Percentiles rank a stretch among this genome's conserved stretches.
Evolutionary conservation across 2,888 invertebrate genomes (phyloP).

Genomic region (Sisyra nigra): DNA sequence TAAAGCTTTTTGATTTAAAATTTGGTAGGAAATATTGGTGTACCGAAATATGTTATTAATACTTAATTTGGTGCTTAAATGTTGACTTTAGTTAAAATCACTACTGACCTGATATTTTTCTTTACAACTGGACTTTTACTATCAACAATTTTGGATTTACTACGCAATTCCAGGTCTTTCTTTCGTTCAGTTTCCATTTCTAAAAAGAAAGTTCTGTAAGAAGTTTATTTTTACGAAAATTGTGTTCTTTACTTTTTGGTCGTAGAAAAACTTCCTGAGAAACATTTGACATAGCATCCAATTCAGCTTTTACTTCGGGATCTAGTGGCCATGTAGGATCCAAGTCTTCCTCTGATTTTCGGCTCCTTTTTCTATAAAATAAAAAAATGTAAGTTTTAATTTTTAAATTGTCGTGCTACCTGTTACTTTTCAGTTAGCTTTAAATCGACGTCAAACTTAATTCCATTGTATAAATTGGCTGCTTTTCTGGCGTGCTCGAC

Average conservation of each 20-base stretch:
- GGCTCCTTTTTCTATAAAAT: slow-evolving; percentile 1
- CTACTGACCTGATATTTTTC: too few relatives aligned
- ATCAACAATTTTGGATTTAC: slow-evolving; percentile 8
- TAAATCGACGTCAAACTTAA: slow-evolving; percentile 36
- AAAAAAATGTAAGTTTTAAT: neutral
- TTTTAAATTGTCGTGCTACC: neutral
- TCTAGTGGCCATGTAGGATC: slow-evolving; percentile 17
- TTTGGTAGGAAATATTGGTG: too few relatives aligned
- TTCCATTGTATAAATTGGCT: slow-evolving; percentile 42
- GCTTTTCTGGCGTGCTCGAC: slow-evolving; percentile 41
- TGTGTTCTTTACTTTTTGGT: slow-evolving; percentile 16
- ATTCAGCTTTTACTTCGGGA: slow-evolving; percentile 50
- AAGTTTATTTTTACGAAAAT: too few relatives aligned
- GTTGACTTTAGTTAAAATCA: too few relatives aligned
- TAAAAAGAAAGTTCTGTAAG: too few relatives aligned
- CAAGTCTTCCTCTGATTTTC: neutral
- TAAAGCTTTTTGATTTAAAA: too few relatives aligned
- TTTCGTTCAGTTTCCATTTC: slow-evolving; percentile 4
- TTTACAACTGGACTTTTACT: neutral
- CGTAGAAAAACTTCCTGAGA: slow-evolving; percentile 21
- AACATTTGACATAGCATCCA: slow-evolving; percentile 44
- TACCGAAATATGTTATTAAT: too few relatives aligned
- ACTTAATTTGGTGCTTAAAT: too few relatives aligned
- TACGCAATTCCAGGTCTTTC: slow-evolving; percentile 8
- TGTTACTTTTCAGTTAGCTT: slow-evolving; percentile 11